phyloP scores from a whole-genome alignment of 2,113 vertebrate genomes.

The Papio anubis region DNA sequence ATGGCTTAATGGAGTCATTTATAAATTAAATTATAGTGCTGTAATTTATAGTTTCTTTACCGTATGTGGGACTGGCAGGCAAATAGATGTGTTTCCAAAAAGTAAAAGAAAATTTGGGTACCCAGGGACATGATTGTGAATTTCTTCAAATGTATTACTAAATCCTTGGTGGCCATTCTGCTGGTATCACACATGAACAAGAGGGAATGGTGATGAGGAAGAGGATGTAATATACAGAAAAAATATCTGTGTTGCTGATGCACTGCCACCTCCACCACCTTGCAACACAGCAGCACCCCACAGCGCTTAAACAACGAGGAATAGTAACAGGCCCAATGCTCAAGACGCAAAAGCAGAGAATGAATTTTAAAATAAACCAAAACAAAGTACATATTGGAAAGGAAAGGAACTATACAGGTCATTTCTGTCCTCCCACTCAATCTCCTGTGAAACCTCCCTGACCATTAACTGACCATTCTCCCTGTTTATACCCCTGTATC shows the following conservation, averaged over 20 bases:
- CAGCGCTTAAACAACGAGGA: background rate
- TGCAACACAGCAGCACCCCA: background rate
- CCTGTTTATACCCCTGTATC: background rate
- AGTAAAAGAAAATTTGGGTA: background rate
- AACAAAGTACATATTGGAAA: background rate
- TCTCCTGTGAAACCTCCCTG: background rate
- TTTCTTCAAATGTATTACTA: background rate
- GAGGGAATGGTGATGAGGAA: background rate
- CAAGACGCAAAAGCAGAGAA: background rate
- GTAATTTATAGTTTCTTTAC: background rate
- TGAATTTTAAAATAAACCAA: background rate
- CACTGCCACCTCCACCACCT: background rate
- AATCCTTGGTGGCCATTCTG: background rate
- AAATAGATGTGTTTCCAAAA: background rate
- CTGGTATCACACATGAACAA: too few relatives aligned
- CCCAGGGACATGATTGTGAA: background rate
- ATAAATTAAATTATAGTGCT: background rate
- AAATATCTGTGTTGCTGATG: too few relatives aligned
- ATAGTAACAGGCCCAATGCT: background rate
- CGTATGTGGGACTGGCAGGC: background rate
- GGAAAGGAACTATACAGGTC: background rate
- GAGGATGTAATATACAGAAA: background rate
- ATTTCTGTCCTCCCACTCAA: background rate
- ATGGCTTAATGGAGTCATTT: background rate
- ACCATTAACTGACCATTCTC: background rate